Evolutionary conservation across 2,797 vertebrate genomes (phyloP), one percentile per base, ranked within the genome.

Genomic region (Acanthis flammea): DNA sequence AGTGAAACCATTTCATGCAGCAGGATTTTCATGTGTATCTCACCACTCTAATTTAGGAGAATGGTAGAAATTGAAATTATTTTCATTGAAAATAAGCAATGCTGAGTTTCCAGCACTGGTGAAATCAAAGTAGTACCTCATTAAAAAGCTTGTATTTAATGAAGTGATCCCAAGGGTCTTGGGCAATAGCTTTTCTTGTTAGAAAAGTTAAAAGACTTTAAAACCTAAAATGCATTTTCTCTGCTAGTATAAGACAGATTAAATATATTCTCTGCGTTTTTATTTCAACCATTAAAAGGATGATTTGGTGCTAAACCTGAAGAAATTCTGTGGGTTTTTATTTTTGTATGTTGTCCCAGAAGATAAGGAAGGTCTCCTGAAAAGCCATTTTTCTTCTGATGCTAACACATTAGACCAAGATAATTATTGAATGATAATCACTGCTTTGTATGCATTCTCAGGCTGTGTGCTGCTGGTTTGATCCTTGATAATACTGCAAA

Each of bases 371-470:
- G 7, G 19, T 84, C 42, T 61, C 58, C 22, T 95, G 76, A 92
- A 92, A 95, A 95, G 31, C 22, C 5, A 62, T 89, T 92, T 91
- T 94, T 95, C 71, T 91, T 72, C 94, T 88, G 50, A 61, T 63
- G 76, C 41, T 60, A 89, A 18, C 39, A 48, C 27, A 27, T 87
- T 77, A 70, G 75, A 75, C 44, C n/a, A 79, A 57, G 61, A 78
- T 81, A 91, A 91, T 78, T 53, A 16, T 21, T 71, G 71, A 65
- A 86, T 65, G 50, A 39, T 77, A 62, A 31, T 70, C 25, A 10
- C 42, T 48, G 41, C 35, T 84, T 81, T 55, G 25, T 51, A 9
- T 81, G 35, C 7, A 8, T 84, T 80, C 23, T 78, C 33, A 63
- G 44, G 21, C 75, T 87, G 2, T 94, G 42, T 90, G 42, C 66